Evolutionary conservation across 1,140 invertebrate species (phyloP), one percentile per base, ranked within the genome.

Genomic region (Drosophila pseudoananassae): DNA sequence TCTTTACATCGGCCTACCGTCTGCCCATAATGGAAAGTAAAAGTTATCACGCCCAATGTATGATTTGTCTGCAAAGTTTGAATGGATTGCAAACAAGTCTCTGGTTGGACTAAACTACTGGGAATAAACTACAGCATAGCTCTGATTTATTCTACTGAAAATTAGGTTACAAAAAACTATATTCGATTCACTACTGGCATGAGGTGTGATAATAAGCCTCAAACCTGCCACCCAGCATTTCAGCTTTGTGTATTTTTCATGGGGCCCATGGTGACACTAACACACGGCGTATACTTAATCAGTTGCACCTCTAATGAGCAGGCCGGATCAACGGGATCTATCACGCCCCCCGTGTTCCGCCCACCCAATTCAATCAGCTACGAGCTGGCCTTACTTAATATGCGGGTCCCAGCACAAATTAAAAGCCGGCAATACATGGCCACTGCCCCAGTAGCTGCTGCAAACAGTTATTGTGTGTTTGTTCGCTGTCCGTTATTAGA

Each of bases 341-440:
- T 46, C 54, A 33, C 56, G 40, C 47, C 52, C 36, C 20, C 40
- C 10, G 14, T n/a, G 46, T 10, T 17, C 49, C 72, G 52, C 59
- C 61, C 47, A 6, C 66, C 23, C 58, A 80, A 73, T 80, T 73
- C 72, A 68, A 76, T 79, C 64, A 60, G 70, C 15, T 10, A 17
- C 3, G 9, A 63, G 58, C 20, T 20, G 56, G 25, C 51, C 46
- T 57, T 68, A 68, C 75, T 83, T 85, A 84, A 72, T 85, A 84
- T 84, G 81, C 81, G 76, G 77, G 69, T 60, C 72, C 65, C 50
- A 61, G 63, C 81, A 51, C 80, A 85, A 84, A 85, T 84, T 84
- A 84, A 84, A 84, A 76, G 66, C 70, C 57, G 70, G 33, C 55
- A 66, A 27, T 27, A 27, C 25, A 27, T 1, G 25, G 25, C 25